Evolutionary conservation across 2,797 vertebrate genomes (phyloP), one percentile per base, ranked within the genome.

Genomic region (Enteromius anoplus): DNA sequence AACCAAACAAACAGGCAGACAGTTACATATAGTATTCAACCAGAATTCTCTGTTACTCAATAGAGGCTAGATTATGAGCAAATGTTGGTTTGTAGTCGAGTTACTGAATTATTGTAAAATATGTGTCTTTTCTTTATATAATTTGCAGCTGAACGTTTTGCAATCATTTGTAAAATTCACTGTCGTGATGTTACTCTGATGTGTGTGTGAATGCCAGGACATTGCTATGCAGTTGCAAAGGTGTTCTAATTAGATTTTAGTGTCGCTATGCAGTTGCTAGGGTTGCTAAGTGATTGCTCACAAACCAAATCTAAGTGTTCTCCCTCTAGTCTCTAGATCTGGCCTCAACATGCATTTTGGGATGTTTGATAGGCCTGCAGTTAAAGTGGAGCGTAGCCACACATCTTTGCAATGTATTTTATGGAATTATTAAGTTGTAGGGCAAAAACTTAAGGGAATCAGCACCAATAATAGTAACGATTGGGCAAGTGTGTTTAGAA

Each of bases 221-320:
- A 14, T 21, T 26, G 17, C 26, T 14, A 49, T 47, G 42, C 23
- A 8, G 40, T 78, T 32, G 42, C 76, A 51, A n/a, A 65, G 62
- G 60, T 49, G 26, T n/a, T 51, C 76, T 66, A 78, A 66, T 78
- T 47, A 51, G 42, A 49, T 49, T 78, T 78, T 15, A 78, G 29
- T 32, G 40, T 37, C n/a, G 45, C 76, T 78, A 49, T 51, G 45
- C 60, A 23, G 62, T 66, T 78, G 29, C 23, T 65, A 49, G 58
- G 75, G n/a, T 26, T 40, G 53, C 71, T n/a, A 77, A 42, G 53
- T 42, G 37, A 42, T 29, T 47, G 75, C 75, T 64, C 40, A 64
- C 55, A 47, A 32, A 75, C 71, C 49, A 37, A 37, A 55, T 37
- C 71, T 37, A 37, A 23, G 71, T 55, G 29, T 64, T 64, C 62